Evolutionary conservation across 2,888 invertebrate genomes (phyloP).

Genomic region (Onchidella celtica): DNA sequence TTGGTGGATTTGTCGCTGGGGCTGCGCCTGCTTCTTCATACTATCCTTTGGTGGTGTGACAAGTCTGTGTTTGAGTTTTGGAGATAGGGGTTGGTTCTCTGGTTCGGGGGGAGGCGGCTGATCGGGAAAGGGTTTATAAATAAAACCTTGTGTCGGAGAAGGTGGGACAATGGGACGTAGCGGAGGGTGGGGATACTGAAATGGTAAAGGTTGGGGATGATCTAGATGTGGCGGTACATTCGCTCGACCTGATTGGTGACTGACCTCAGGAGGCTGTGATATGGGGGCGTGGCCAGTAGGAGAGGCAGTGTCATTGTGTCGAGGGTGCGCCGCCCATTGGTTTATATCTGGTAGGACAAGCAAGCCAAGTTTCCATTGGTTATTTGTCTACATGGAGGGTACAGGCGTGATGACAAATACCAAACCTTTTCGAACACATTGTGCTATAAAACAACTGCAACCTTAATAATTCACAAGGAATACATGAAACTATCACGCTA

Average conservation of each 20-base stretch:
- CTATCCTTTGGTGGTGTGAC: background rate
- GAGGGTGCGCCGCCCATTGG: slow-evolving; percentile 31
- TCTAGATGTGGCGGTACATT: background rate
- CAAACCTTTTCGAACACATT: background rate
- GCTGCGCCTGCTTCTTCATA: background rate
- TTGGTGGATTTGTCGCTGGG: slow-evolving; percentile 11
- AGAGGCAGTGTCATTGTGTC: slow-evolving; percentile 22
- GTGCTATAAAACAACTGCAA: background rate
- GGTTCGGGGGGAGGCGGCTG: slow-evolving; percentile 1
- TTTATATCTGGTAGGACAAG: slow-evolving; percentile 42
- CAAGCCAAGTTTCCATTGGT: slow-evolving; percentile 35
- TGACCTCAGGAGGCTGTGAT: slow-evolving; percentile 8
- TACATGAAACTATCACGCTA: too few species aligned
- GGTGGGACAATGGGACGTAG: slow-evolving; percentile 15
- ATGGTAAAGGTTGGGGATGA: slow-evolving; percentile 24
- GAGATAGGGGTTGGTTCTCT: slow-evolving; percentile 1
- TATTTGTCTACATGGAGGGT: background rate
- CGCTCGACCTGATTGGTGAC: background rate
- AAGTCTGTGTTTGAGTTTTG: slow-evolving; percentile 28
- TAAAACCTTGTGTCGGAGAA: background rate
- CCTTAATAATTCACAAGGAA: background rate
- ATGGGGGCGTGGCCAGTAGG: slow-evolving; percentile 32
- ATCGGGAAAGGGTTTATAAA: slow-evolving; percentile 37
- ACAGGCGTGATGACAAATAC: slow-evolving; percentile 3
- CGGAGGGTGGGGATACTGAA: slow-evolving; percentile 18